phyloP scores from a whole-genome alignment of 1,140 invertebrate species.

The Hyles euphorbiae region DNA sequence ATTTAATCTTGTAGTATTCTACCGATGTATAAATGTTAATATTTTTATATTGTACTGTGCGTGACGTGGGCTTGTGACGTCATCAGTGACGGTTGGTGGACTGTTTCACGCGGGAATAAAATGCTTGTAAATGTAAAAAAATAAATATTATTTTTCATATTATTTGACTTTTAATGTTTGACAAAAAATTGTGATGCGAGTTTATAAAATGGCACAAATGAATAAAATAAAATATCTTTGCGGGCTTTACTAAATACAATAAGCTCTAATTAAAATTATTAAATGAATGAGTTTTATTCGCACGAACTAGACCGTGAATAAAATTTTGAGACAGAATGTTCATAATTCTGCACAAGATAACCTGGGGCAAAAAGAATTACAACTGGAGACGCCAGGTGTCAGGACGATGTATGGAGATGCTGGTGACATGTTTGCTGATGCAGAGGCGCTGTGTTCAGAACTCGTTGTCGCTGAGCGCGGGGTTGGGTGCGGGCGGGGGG shows the following conservation, averaged over 20 bases:
- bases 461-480: conserved; percentile 64
- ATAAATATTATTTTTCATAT: conserved; percentile 24
- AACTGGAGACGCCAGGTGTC: too few relatives aligned
- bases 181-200: background rate
- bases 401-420: too few relatives aligned
- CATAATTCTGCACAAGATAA: too few relatives aligned
- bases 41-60: background rate
- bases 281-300: too few relatives aligned
- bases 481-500: conserved; percentile 30
- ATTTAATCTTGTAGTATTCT: background rate
- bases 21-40: conserved; percentile 1
- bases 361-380: too few relatives aligned
- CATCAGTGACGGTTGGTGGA: background rate
- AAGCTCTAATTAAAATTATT: too few relatives aligned
- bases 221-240: too few relatives aligned
- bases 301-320: too few relatives aligned
- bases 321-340: too few relatives aligned
- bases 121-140: conserved; percentile 18
- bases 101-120: conserved; percentile 22
- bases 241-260: too few relatives aligned
- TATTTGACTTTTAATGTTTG: background rate
- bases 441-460: conserved; percentile 34
- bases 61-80: background rate
- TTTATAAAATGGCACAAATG: background rate
- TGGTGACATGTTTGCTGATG: too few relatives aligned